A percentile compares a stretch with the other conserved stretches of the same genome.
Evolutionary conservation across 2,113 vertebrate species (phyloP).

Genomic region (Clarias magur): DNA sequence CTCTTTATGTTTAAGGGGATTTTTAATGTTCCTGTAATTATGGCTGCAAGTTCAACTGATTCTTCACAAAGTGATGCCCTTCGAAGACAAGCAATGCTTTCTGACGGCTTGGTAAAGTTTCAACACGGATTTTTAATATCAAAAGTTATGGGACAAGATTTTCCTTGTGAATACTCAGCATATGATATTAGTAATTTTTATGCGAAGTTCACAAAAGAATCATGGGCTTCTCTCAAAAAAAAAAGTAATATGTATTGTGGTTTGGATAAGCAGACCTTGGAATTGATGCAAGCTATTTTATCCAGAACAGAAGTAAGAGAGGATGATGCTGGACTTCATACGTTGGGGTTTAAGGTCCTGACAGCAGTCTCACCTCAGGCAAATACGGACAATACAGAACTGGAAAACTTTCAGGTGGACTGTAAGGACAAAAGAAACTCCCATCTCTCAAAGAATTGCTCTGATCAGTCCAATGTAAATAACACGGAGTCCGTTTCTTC

Average conservation of each 20-base stretch:
- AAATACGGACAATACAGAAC: neutral
- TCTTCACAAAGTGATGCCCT: neutral
- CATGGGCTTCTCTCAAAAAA: conserved; percentile 6
- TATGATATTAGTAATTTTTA: neutral
- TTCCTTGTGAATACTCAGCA: neutral
- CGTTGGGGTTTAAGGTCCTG: neutral
- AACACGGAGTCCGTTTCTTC: neutral
- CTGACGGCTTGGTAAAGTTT: conserved; percentile 8
- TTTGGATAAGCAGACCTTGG: conserved; percentile 17
- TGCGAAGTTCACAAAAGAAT: conserved; percentile 17
- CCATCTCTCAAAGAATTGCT: neutral
- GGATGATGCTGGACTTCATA: conserved; percentile 1
- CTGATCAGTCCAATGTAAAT: conserved; percentile 11
- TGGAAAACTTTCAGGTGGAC: conserved; percentile 12
- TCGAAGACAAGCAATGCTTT: neutral
- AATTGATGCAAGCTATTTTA: conserved; percentile 27
- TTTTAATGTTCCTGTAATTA: neutral
- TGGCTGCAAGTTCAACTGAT: neutral
- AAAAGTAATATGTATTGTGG: neutral
- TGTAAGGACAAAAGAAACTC: neutral
- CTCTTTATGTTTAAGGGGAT: neutral
- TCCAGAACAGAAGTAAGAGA: conserved; percentile 23
- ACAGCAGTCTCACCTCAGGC: neutral
- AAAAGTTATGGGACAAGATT: neutral
- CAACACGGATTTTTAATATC: conserved; percentile 23